These are phyloP conservation scores for Lepus americanus DNA, from an alignment of 2,113 vertebrate species.

Conservation along the genomic window DNA sequence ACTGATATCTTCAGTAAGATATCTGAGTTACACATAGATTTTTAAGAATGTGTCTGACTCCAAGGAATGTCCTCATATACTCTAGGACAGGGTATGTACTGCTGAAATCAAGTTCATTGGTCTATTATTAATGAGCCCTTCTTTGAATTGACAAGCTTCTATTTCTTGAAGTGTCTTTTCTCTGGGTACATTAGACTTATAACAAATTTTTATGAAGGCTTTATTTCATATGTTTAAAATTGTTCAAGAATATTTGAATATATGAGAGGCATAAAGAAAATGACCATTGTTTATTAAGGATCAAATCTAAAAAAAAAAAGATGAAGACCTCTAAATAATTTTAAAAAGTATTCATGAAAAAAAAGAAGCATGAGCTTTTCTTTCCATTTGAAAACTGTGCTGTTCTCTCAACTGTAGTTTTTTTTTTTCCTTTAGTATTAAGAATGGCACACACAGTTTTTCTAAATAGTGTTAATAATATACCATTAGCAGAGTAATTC, in stretches of 20 bases:
- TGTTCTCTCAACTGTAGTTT: conserved; percentile 30
- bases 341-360: conserved; percentile 31
- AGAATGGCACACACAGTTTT: conserved; percentile 71
- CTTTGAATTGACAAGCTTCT: not conserved
- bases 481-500: conserved; percentile 76
- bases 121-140: conserved; percentile 7
- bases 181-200: conserved; percentile 38
- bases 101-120: not conserved
- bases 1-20: not conserved
- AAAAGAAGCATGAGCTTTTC: conserved; percentile 8
- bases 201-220: not conserved
- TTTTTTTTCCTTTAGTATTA: conserved; percentile 69
- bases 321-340: conserved; percentile 22
- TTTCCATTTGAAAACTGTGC: conserved; percentile 43
- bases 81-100: not conserved
- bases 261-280: conserved; percentile 25
- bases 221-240: conserved; percentile 40
- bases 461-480: conserved; percentile 77
- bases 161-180: not conserved
- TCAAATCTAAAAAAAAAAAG: conserved; percentile 11
- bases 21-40: not conserved
- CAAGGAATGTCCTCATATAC: not conserved
- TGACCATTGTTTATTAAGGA: not conserved
- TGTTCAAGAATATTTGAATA: conserved; percentile 45
- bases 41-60: not conserved